Percentiles rank a stretch among this genome's conserved stretches.
Conservation (phyloP, 1,140 invertebrate genomes). For the Nebria ingens region DNA sequence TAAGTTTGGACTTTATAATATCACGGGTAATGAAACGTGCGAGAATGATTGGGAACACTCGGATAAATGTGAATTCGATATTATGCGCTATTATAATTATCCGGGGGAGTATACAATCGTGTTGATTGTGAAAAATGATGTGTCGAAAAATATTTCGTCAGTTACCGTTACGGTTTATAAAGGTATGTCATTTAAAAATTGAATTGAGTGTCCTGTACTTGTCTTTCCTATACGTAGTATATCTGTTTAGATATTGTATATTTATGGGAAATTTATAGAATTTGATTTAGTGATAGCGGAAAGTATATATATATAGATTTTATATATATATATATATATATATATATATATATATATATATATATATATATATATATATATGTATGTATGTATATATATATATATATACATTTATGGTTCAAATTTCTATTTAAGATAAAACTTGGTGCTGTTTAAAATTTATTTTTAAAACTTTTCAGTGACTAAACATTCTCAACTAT, state of each 20-base stretch:
- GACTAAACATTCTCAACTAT: constrained; percentile 62
- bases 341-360: too few species aligned
- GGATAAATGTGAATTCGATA: constrained; percentile 47
- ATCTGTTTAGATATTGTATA: too few species aligned
- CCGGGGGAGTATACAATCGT: constrained; percentile 54
- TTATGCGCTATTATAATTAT: constrained; percentile 49
- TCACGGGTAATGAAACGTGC: constrained; percentile 70
- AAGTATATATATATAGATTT: too few species aligned
- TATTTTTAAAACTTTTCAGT: constrained; percentile 43
- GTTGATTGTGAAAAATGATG: constrained; percentile 62
- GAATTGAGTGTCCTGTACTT: constrained; percentile 13
- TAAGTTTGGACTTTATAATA: constrained; percentile 56
- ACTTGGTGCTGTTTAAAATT: constrained; percentile 8
- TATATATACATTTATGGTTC: neutral
- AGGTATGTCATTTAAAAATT: constrained; percentile 51
- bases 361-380: neutral
- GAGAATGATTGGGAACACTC: constrained; percentile 25
- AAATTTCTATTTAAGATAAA: neutral
- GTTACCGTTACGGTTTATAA: constrained; percentile 69
- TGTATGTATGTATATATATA: constrained; percentile 1
- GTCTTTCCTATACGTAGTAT: too few species aligned
- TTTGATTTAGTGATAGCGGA: neutral
- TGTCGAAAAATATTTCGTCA: constrained; percentile 53
- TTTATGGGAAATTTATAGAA: too few species aligned
- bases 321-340: too few species aligned